Base-by-base conservation (phyloP, 2,113 vertebrate species). In the Rynchops niger region DNA sequence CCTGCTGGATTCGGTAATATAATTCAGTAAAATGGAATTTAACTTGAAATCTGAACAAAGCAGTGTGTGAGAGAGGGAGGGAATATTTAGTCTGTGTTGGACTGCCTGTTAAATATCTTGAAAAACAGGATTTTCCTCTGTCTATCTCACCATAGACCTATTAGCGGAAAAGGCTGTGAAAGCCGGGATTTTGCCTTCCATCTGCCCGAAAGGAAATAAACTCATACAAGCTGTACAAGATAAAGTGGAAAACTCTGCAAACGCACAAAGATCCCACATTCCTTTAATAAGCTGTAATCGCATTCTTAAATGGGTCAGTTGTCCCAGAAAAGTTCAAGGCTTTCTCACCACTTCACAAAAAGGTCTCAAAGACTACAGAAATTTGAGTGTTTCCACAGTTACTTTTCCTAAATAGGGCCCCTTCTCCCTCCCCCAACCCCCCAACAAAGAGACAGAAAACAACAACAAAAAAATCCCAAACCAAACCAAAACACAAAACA, bases 1-100 rank as follows among this genome's bases (percentile, higher is more conserved):
- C 7, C 32, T 79, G 12, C 22, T 88, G 52, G 19, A 69, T 74
- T 91, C 36, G 62, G 14, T 65, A 86, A 86, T 56, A 42, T 8
- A 42, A 5, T 47, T 88, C 67, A 88, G 36, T 56, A 53, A 88
- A 87, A 93, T 63, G 52, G 47, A 95, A 93, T 97, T 92, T 82
- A 76, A 76, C 22, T 91, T 85, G 65, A 85, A 92, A 76, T 72
- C 36, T 69, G 69, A 96, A 58, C 34, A 92, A 86, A 81, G 26
- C 6, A 69, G 43, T n/a, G 5, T 53, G 9, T 53, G 34, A 84
- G 25, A 69, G 30, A 62, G 9, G 11, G 21, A 59, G 6, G 5
- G 25, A 91, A 67, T 79, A 34, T 84, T 95, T 94, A 84, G 47
- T 91, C 56, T 79, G 0, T 77, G 40, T 71, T 69, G 34, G 30